Evolutionary conservation across 2,797 vertebrate genomes (phyloP).

Genomic region (Falco berigora): DNA sequence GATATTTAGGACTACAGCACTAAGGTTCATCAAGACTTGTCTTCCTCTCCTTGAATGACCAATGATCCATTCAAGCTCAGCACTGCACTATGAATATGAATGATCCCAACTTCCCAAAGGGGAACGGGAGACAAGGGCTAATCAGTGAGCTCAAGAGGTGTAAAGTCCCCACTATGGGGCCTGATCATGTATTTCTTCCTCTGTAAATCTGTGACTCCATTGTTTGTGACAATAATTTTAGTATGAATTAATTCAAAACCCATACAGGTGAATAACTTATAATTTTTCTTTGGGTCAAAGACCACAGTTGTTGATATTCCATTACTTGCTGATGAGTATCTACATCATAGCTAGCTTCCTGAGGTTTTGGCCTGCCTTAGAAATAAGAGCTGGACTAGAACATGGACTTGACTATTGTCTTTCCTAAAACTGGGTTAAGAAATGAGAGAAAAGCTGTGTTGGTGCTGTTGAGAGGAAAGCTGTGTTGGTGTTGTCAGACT

Average conservation of each 20-base stretch:
- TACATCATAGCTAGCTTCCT: neutral
- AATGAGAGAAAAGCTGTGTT: too few species aligned
- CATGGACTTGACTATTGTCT: neutral
- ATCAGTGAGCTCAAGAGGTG: neutral
- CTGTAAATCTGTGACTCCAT: neutral
- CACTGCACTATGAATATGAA: neutral
- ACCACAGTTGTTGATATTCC: neutral
- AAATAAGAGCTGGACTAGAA: neutral
- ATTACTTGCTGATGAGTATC: neutral
- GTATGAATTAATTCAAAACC: neutral
- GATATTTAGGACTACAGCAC: neutral
- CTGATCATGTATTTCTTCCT: neutral
- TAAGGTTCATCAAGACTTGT: neutral
- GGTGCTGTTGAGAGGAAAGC: neutral
- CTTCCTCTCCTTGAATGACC: neutral
- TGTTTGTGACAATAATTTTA: neutral
- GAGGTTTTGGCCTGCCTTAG: neutral
- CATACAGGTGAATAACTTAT: neutral
- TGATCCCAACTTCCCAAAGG: neutral
- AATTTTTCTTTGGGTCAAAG: neutral
- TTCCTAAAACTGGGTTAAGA: neutral
- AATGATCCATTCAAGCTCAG: neutral
- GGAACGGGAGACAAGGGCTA: neutral
- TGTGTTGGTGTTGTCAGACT: neutral
- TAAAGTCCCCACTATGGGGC: neutral